Evolutionary conservation across 1,140 invertebrate species (phyloP).

Genomic region (Platyscapa corneri): DNA sequence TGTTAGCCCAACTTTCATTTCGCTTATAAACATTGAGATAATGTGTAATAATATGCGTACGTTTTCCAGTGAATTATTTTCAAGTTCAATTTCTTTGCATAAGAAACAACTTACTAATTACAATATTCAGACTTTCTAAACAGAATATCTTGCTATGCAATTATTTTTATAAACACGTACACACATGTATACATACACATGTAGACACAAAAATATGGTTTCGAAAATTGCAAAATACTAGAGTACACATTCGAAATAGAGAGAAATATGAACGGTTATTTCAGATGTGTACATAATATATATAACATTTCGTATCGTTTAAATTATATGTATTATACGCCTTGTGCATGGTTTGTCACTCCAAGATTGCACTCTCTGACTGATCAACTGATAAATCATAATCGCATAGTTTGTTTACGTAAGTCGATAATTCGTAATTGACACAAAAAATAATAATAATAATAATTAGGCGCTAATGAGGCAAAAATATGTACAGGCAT

Average conservation of each 20-base stretch:
- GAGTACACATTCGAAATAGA: neutral
- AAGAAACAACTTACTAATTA: neutral
- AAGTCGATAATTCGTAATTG: neutral
- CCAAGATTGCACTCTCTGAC: neutral
- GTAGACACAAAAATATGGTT: neutral
- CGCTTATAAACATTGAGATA: neutral
- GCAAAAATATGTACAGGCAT: neutral
- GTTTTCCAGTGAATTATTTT: too few species aligned
- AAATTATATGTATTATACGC: neutral
- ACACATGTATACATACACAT: too few species aligned
- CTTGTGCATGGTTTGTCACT: neutral
- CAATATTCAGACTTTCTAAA: neutral
- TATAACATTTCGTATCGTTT: neutral
- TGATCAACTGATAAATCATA: neutral
- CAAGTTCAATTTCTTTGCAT: too few species aligned
- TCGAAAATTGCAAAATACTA: neutral
- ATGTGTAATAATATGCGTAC: too few species aligned
- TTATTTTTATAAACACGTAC: neutral
- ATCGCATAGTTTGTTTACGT: neutral
- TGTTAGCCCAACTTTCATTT: neutral
- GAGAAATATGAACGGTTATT: neutral
- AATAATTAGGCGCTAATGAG: too few species aligned
- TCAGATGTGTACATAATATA: neutral
- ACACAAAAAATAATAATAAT: too few species aligned
- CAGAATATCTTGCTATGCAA: neutral